These are phyloP conservation scores for Philereme vetulata DNA, from an alignment of 2,888 invertebrate species.

Conservation along the genomic window DNA sequence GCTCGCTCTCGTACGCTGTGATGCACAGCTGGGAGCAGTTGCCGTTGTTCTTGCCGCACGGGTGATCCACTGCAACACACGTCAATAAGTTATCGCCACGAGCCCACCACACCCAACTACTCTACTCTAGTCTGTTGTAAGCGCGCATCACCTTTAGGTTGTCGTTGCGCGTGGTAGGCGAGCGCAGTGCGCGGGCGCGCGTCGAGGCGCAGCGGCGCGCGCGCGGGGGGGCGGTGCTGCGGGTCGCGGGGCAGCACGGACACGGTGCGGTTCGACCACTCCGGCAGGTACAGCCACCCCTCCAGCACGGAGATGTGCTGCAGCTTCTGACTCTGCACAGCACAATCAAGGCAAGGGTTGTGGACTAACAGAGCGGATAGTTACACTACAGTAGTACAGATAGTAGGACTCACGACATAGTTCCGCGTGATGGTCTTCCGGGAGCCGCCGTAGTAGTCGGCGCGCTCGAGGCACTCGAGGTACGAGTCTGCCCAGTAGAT, in stretches of 20 bases:
- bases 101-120: no score
- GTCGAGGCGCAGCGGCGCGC: slow-evolving; percentile 29
- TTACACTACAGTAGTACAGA: no score
- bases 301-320: slow-evolving; percentile 90
- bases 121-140: not conserved
- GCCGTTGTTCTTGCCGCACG: slow-evolving; percentile 87
- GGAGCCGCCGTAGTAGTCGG: slow-evolving; percentile 89
- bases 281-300: slow-evolving; percentile 88
- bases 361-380: not conserved
- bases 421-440: slow-evolving; percentile 84
- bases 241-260: slow-evolving; percentile 66
- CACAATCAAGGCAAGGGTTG: not conserved
- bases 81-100: no score
- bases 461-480: slow-evolving; percentile 90
- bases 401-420: slow-evolving; percentile 63
- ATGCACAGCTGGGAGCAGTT: slow-evolving; percentile 91
- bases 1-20: slow-evolving; percentile 77
- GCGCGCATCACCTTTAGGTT: slow-evolving; percentile 82
- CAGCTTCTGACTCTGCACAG: slow-evolving; percentile 84
- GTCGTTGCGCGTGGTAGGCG: slow-evolving; percentile 90
- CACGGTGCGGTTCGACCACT: slow-evolving; percentile 87
- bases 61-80: slow-evolving; percentile 77
- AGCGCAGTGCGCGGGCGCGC: slow-evolving; percentile 85
- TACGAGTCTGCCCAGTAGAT: slow-evolving; percentile 93
- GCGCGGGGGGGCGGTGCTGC: slow-evolving; percentile 19